Conservation (phyloP, 2,888 invertebrate genomes). For the Pachydiplax longipennis region DNA sequence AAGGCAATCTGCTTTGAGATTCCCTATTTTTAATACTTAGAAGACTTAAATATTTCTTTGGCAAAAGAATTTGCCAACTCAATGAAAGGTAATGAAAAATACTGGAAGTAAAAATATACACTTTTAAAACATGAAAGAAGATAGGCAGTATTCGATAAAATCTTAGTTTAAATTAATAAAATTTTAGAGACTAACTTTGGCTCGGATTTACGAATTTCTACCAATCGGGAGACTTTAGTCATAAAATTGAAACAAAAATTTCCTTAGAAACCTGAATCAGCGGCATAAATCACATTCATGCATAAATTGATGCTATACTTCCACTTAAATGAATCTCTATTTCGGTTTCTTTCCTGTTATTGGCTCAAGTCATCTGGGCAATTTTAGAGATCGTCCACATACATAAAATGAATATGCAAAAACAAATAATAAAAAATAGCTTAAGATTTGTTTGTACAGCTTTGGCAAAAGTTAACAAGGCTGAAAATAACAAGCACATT, state of each 20-base stretch:
- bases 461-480: conserved; percentile 12
- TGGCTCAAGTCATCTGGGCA: neutral
- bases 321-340: neutral
- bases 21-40: neutral
- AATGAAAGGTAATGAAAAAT: neutral
- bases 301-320: neutral
- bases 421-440: neutral
- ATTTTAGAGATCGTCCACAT: neutral
- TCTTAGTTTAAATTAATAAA: neutral
- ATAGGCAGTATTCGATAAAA: neutral
- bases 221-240: too few species aligned
- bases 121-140: conserved; percentile 12
- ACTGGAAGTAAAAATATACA: conserved; percentile 38
- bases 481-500: conserved; percentile 19
- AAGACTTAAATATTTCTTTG: neutral
- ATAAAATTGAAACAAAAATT: neutral
- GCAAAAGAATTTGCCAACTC: conserved; percentile 2
- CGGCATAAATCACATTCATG: neutral
- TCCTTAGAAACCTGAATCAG: neutral
- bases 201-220: neutral
- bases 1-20: neutral
- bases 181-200: neutral
- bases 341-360: neutral
- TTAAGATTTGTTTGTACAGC: neutral
- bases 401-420: neutral